Conservation (phyloP, 2,888 invertebrate species). For the Melitaea athalia region DNA sequence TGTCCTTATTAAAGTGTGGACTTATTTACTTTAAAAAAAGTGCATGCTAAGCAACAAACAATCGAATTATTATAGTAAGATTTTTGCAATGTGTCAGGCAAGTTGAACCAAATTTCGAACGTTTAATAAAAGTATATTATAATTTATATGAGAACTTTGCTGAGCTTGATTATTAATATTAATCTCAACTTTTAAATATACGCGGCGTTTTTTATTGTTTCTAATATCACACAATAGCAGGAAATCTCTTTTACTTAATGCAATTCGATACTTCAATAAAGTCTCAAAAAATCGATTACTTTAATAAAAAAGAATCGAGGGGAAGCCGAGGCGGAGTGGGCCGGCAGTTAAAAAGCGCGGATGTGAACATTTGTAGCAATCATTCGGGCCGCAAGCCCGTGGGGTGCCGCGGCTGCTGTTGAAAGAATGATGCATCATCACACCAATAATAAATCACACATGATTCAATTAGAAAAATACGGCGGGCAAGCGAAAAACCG, state of each 20-base stretch:
- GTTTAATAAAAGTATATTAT: too few species aligned
- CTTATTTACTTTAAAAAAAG: too few species aligned
- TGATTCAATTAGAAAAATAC: constrained; percentile 82
- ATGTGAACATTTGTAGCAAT: constrained; percentile 79
- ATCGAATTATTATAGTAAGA: too few species aligned
- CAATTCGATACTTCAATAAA: constrained; percentile 52
- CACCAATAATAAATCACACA: constrained; percentile 81
- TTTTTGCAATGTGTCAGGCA: too few species aligned
- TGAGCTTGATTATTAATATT: too few species aligned
- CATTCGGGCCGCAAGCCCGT: constrained; percentile 73
- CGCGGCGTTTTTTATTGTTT: too few species aligned
- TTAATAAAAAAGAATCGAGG: constrained; percentile 69
- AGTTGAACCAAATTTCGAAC: too few species aligned
- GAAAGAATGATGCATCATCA: constrained; percentile 83
- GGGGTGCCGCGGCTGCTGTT: constrained; percentile 78
- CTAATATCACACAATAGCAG: background rate
- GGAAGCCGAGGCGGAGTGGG: constrained; percentile 57
- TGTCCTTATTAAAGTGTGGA: background rate
- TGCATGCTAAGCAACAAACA: too few species aligned
- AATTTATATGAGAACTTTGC: too few species aligned
- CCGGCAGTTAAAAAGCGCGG: constrained; percentile 72
- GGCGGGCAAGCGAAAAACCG: constrained; percentile 62
- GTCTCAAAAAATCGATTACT: constrained; percentile 49
- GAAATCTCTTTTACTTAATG: constrained; percentile 45
- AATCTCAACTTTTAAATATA: too few species aligned